Percentiles rank a stretch among this genome's conserved stretches.
Evolutionary conservation across 1,140 invertebrate genomes (phyloP).

Genomic region (Colletes gigas): DNA sequence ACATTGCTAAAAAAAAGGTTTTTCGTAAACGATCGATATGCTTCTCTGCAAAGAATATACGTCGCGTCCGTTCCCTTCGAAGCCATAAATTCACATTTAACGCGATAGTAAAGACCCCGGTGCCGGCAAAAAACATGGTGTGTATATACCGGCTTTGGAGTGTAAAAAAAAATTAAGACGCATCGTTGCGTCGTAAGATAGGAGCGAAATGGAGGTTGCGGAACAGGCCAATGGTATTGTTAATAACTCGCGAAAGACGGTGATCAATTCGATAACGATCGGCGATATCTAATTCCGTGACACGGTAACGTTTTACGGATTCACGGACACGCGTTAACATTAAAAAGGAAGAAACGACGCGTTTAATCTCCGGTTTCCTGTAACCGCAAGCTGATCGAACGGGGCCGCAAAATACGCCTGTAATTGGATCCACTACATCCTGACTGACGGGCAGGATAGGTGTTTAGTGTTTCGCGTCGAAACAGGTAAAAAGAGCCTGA

Average conservation of each 20-base stretch:
- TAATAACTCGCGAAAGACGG: neutral
- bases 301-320: neutral
- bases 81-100: conserved; percentile 37
- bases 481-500: conserved; percentile 5
- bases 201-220: neutral
- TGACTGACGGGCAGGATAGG: conserved; percentile 15
- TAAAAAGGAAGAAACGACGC: conserved; percentile 26
- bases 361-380: conserved; percentile 47
- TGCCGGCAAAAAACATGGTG: neutral
- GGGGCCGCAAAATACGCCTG: conserved; percentile 19
- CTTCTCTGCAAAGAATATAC: neutral
- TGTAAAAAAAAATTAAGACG: conserved; percentile 21
- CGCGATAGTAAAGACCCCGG: conserved; percentile 3
- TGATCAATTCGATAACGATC: conserved; percentile 33
- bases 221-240: neutral
- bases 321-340: neutral
- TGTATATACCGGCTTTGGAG: neutral
- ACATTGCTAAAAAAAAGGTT: neutral
- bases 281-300: neutral
- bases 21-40: neutral
- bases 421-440: conserved; percentile 38
- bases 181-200: conserved; percentile 6
- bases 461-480: conserved; percentile 25
- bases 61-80: neutral
- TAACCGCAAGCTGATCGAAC: conserved; percentile 36